A percentile compares a stretch with the other conserved stretches of the same genome.
Evolutionary conservation across 2,797 vertebrate species (phyloP).

Genomic region (Ambastaia sidthimunki): DNA sequence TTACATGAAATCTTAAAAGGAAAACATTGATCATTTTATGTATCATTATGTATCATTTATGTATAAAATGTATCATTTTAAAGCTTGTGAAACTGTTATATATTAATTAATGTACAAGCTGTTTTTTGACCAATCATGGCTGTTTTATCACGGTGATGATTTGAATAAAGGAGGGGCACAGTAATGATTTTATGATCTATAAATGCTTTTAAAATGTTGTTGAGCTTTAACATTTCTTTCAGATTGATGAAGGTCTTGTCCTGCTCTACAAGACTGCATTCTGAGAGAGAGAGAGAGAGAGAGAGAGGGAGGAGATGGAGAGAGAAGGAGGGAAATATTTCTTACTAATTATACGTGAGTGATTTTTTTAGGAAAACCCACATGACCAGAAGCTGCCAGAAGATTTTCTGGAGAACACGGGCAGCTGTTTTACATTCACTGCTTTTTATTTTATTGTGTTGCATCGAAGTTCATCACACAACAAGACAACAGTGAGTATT

Average conservation of each 20-base stretch:
- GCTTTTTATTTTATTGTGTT: neutral
- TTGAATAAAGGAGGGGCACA: neutral
- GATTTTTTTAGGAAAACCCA: slow-evolving; percentile 9
- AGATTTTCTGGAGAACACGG: slow-evolving; percentile 18
- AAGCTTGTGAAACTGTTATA: no score
- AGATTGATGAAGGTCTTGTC: neutral
- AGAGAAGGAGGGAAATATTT: slow-evolving; percentile 34
- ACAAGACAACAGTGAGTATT: slow-evolving; percentile 47
- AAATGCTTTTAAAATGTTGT: neutral
- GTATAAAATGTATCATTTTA: no score
- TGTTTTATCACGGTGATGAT: neutral
- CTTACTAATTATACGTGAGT: neutral
- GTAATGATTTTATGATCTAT: neutral
- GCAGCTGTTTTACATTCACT: slow-evolving; percentile 9
- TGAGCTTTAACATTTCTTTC: neutral
- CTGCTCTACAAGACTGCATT: neutral
- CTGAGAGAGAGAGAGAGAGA: neutral
- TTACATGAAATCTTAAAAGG: no score
- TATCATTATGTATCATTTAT: no score
- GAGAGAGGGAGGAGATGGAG: slow-evolving; percentile 42
- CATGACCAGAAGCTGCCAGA: slow-evolving; percentile 21
- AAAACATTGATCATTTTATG: no score
- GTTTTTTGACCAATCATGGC: neutral
- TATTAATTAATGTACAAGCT: neutral
- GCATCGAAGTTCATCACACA: neutral